Base-by-base conservation (phyloP, 2,888 invertebrate genomes). In the Agonopterix arenella region DNA sequence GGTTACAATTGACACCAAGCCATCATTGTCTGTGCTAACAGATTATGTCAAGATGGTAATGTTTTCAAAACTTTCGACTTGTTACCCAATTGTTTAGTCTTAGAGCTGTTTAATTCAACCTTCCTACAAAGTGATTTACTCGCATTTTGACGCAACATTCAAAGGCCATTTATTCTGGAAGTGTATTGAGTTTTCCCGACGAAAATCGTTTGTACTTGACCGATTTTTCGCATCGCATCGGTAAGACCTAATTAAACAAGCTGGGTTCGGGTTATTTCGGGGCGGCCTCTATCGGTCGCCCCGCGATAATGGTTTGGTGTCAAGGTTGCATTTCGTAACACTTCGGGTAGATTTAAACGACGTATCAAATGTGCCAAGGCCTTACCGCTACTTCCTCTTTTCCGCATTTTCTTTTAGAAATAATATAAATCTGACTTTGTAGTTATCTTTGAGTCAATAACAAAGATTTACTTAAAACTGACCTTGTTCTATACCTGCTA, bases 261-360 rank as follows among this genome's bases (percentile, higher is more conserved):
- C 66, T 69, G 73, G 66, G 68, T 60, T 70, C 59, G 60, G 61
- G 67, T 76, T 88, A 88, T 88, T 88, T 86, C 62, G 68, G 79
- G 71, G 66, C 75, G 84, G 75, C 86, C 84, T 84, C 81, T 83
- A 70, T 73, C 78, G 73, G 79, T 73, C 76, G 77, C 70, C 28
- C 28, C 68, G 73, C 80, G 86, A 86, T 89, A 86, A 82, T 74
- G 69, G 70, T 84, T 79, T 82, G 75, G 81, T 89, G 88, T 88
- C 88, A 88, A 88, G 88, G 88, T 73, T 72, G 52, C 42, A 65
- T 85, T 76, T 80, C 78, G 81, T 88, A 86, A 85, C 73, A 53
- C 37, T 38, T n/a, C 36, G 48, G 55, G 58, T 28, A 56, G 67
- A 57, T 68, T 66, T 68, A 68, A 70, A 64, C 68, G 65, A 64